Percentiles rank a stretch among this genome's conserved stretches.
Evolutionary conservation across 1,140 invertebrate species (phyloP).

Genomic region (Nomia melanderi): DNA sequence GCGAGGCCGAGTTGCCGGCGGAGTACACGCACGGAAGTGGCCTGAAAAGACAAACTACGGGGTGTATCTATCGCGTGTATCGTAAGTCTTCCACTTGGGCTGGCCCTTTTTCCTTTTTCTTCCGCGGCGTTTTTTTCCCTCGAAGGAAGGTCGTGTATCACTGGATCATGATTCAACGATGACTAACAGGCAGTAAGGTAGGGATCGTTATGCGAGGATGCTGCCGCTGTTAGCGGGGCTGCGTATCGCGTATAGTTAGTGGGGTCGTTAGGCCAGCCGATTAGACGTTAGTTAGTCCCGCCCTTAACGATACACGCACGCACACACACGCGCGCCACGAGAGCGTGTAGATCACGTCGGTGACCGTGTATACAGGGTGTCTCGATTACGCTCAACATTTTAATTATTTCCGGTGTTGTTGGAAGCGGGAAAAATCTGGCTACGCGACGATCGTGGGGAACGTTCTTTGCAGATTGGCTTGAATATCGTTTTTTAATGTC

Average conservation of each 20-base stretch:
- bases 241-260: slow-evolving; percentile 60
- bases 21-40: slow-evolving; percentile 28
- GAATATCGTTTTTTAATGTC: too few species aligned
- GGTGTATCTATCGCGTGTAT: slow-evolving; percentile 43
- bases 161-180: slow-evolving; percentile 67
- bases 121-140: slow-evolving; percentile 8
- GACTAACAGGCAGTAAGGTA: slow-evolving; percentile 56
- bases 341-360: neutral
- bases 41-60: slow-evolving; percentile 32
- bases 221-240: slow-evolving; percentile 20
- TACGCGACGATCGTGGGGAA: too few species aligned
- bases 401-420: too few species aligned
- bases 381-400: too few species aligned
- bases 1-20: neutral
- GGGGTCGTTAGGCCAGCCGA: slow-evolving; percentile 61
- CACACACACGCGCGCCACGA: neutral
- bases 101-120: neutral
- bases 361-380: neutral
- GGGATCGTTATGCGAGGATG: slow-evolving; percentile 62
- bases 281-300: slow-evolving; percentile 63
- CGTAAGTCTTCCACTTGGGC: slow-evolving; percentile 37
- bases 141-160: slow-evolving; percentile 51
- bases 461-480: too few species aligned
- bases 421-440: too few species aligned
- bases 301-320: slow-evolving; percentile 38